Base-by-base conservation (phyloP, 2,888 invertebrate genomes). In the Nephrotoma appendiculata region DNA sequence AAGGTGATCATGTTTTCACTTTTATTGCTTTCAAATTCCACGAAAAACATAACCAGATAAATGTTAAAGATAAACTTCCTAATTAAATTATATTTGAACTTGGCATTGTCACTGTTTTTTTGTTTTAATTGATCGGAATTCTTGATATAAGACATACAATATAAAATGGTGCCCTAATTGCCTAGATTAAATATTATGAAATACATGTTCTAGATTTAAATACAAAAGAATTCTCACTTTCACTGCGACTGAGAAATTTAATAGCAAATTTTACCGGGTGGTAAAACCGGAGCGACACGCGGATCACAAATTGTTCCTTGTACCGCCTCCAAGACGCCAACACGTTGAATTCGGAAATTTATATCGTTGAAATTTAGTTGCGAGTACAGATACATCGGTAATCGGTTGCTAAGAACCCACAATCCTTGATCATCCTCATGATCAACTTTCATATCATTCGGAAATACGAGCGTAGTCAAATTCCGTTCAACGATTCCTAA, bases 401-500 rank as follows among this genome's bases (percentile, higher is more conserved):
- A 90, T 41, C 93, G 93, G 90, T 97, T 96, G 2, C 95, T 94
- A 88, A 97, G 92, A 4, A 96, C 93, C 96, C 96, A 97, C 7
- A 96, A 92, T 87, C 93, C 95, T 89, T 96, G 95, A 15, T 88
- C 87, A 1, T 86, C 19, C 57, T 95, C 95, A 87, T 94, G 93
- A 89, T 97, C 96, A 9, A 96, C 92, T 90, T 95, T 95, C 83
- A 97, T 91, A 89, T 97, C 97, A 89, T 97, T 97, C 0, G 97
- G 96, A 90, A 96, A 97, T 15, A 96, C 92, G 88, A 97, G 91
- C 0, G 95, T 94, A 9, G 93, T 93, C 2, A 93, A 91, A 90
- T 94, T 94, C 52, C 92, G 91, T 0, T 95, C 95, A 0, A 96
- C 92, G 1, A 95, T 91, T 0, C 94, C 95, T 31, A 94, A 91